Percentiles rank a stretch among this genome's conserved stretches.
Evolutionary conservation across 2,797 vertebrate genomes (phyloP).

Genomic region (Gymnodraco acuticeps): DNA sequence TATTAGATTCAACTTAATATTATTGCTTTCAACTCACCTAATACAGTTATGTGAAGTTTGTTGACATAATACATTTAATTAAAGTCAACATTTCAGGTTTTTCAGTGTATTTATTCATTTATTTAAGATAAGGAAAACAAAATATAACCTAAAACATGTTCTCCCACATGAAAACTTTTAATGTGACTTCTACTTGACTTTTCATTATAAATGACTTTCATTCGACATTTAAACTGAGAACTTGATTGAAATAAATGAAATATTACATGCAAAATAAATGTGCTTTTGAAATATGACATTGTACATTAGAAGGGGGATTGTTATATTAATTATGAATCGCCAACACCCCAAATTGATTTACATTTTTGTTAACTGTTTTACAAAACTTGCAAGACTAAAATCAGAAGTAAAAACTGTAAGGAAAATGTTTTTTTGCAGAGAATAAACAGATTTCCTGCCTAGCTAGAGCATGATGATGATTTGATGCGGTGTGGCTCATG

Average conservation of each 20-base stretch:
- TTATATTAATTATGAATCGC: slow-evolving; percentile 1
- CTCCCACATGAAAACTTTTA: neutral
- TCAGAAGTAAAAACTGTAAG: neutral
- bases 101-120: neutral
- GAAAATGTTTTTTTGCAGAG: neutral
- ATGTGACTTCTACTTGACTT: neutral
- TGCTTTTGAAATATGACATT: too few relatives aligned
- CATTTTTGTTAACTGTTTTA: slow-evolving; percentile 11
- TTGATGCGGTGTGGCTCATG: slow-evolving; percentile 16
- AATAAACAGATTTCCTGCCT: neutral
- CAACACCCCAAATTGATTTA: neutral
- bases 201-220: neutral
- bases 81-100: too few relatives aligned
- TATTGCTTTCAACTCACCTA: too few relatives aligned
- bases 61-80: too few relatives aligned
- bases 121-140: neutral
- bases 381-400: neutral
- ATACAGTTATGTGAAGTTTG: too few relatives aligned
- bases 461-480: slow-evolving; percentile 10
- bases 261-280: neutral
- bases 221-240: neutral
- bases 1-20: too few relatives aligned
- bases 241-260: neutral
- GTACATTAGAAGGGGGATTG: too few relatives aligned
- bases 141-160: neutral